Conservation (phyloP, 2,113 vertebrate species). For the Dipodomys spectabilis region DNA sequence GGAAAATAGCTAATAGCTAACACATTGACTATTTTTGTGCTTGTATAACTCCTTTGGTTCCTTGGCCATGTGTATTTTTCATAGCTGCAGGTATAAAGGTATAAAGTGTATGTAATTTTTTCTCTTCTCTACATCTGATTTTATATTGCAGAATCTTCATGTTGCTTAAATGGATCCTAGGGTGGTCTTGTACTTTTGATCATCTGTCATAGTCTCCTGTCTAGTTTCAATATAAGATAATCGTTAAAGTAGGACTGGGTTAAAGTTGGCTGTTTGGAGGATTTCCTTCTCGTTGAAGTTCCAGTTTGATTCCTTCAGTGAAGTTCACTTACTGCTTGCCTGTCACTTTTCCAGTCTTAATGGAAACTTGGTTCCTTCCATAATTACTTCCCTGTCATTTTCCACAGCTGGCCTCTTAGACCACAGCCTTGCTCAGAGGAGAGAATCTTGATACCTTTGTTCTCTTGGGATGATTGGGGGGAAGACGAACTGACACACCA, state of each 20-base stretch:
- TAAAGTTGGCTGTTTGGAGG: background rate
- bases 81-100: background rate
- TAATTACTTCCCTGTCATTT: background rate
- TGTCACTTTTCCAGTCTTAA: background rate
- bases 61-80: background rate
- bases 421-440: background rate
- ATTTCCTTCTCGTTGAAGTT: background rate
- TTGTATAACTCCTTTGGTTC: background rate
- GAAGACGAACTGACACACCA: background rate
- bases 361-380: background rate
- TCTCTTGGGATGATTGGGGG: background rate
- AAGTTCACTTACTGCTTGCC: background rate
- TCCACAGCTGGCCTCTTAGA: background rate
- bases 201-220: no score
- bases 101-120: background rate
- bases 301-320: background rate
- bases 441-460: background rate
- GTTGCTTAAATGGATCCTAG: background rate
- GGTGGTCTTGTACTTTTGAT: no score
- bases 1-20: background rate
- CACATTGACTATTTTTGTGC: background rate
- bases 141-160: background rate
- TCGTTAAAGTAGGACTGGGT: background rate
- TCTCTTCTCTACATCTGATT: background rate
- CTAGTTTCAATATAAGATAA: no score